Evolutionary conservation across 1,140 invertebrate species (phyloP).

Genomic region (Samia ricini): DNA sequence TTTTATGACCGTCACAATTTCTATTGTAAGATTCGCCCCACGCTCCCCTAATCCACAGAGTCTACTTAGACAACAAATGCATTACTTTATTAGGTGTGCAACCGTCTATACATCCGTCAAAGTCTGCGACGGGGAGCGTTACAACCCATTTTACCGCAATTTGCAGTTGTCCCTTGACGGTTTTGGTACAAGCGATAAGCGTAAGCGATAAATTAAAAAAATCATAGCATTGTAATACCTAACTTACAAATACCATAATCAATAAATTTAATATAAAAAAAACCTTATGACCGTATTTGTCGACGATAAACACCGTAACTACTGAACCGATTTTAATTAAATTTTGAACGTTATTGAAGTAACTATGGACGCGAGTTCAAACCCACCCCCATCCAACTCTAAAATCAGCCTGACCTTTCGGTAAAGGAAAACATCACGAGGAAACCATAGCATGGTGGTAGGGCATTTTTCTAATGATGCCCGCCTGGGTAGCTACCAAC

Average conservation of each 20-base stretch:
- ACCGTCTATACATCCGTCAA: constrained; percentile 60
- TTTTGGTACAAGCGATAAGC: constrained; percentile 25
- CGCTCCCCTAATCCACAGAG: neutral
- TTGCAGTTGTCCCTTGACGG: constrained; percentile 53
- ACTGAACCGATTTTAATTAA: too few relatives aligned
- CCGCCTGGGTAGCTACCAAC: too few relatives aligned
- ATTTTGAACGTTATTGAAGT: too few relatives aligned
- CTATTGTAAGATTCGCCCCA: neutral
- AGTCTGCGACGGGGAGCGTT: constrained; percentile 47
- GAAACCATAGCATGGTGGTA: too few relatives aligned
- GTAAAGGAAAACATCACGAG: too few relatives aligned
- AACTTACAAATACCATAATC: neutral
- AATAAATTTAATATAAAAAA: neutral
- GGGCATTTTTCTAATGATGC: too few relatives aligned
- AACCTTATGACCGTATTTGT: too few relatives aligned
- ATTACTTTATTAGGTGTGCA: constrained; percentile 67
- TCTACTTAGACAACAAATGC: constrained; percentile 24
- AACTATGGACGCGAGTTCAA: too few relatives aligned
- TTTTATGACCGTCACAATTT: neutral
- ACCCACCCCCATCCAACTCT: too few relatives aligned
- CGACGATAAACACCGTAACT: too few relatives aligned
- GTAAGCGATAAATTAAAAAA: constrained; percentile 8
- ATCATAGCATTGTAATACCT: neutral
- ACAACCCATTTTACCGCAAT: constrained; percentile 61
- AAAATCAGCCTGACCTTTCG: too few relatives aligned